These are phyloP conservation scores for Encarsia formosa DNA, from an alignment of 2,888 invertebrate genomes.

Conservation along the genomic window DNA sequence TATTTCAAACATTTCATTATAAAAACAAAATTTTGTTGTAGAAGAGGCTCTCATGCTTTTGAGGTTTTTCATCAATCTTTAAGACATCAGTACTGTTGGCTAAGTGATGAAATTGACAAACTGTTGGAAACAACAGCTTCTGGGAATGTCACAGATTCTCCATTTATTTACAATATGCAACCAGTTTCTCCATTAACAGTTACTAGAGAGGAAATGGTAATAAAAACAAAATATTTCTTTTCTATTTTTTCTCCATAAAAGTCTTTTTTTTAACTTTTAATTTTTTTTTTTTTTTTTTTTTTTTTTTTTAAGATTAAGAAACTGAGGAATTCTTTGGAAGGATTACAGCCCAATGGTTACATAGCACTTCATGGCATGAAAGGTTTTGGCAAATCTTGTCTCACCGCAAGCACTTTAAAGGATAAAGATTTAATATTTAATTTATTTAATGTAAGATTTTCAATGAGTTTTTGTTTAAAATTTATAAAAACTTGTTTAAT, in stretches of 20 bases:
- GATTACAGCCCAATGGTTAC: constrained; percentile 56
- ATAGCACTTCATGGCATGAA: constrained; percentile 69
- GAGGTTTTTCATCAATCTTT: constrained; percentile 57
- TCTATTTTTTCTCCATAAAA: too few relatives aligned
- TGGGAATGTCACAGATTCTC: constrained; percentile 21
- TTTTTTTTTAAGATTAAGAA: constrained; percentile 50
- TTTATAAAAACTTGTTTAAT: constrained; percentile 51
- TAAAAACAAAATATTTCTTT: too few relatives aligned
- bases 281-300: background rate
- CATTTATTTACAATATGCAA: constrained; percentile 36
- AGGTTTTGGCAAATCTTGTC: constrained; percentile 70
- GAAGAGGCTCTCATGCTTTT: constrained; percentile 50
- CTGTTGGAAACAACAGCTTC: constrained; percentile 30
- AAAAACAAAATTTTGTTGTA: constrained; percentile 28
- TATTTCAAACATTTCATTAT: constrained; percentile 1
- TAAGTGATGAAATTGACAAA: constrained; percentile 54
- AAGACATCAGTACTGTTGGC: constrained; percentile 58
- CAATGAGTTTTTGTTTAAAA: constrained; percentile 5
- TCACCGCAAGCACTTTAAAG: constrained; percentile 60
- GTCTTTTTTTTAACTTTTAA: too few relatives aligned
- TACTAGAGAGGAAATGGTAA: constrained; percentile 41
- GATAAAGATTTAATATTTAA: constrained; percentile 53
- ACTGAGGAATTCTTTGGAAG: constrained; percentile 52
- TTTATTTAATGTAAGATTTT: constrained; percentile 52
- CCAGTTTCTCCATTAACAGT: constrained; percentile 43